Percentiles rank a stretch among this genome's conserved stretches.
Conservation (phyloP, 2,113 vertebrate genomes). For the Plestiodon gilberti region DNA sequence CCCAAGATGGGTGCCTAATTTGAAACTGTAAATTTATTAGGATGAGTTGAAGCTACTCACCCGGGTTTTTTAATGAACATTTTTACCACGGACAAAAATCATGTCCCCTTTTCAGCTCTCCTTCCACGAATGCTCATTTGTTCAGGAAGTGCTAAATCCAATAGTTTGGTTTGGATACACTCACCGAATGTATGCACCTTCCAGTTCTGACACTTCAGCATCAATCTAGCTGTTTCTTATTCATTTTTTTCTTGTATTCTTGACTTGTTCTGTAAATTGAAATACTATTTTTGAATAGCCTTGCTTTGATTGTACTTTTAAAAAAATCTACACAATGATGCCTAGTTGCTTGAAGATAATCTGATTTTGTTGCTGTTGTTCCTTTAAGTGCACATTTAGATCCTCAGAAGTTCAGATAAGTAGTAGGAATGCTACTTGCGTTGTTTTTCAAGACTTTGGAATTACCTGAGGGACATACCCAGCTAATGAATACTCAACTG, state of each 20-base stretch:
- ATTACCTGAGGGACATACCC: neutral
- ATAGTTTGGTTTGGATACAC: neutral
- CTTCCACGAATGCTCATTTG: neutral
- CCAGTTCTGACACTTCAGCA: neutral
- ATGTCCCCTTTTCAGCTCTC: neutral
- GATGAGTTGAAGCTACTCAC: neutral
- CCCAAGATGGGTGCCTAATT: neutral
- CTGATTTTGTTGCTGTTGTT: too few relatives aligned
- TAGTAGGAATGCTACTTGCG: neutral
- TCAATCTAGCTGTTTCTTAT: neutral
- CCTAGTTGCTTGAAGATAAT: neutral
- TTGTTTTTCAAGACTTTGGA: neutral
- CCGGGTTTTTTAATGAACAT: neutral
- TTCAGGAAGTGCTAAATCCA: neutral
- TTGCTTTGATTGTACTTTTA: neutral
- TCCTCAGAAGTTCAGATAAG: neutral
- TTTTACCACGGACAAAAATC: neutral
- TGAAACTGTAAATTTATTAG: conserved; percentile 14
- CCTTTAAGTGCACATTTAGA: neutral
- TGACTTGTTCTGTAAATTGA: neutral
- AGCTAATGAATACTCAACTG: neutral
- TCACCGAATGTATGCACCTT: neutral
- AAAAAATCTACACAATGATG: neutral
- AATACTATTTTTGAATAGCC: neutral
- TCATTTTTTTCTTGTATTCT: neutral